Percentiles rank a stretch among this genome's conserved stretches.
These are phyloP conservation scores for Rhea pennata DNA, from an alignment of 2,113 vertebrate species.

Conservation along the genomic window DNA sequence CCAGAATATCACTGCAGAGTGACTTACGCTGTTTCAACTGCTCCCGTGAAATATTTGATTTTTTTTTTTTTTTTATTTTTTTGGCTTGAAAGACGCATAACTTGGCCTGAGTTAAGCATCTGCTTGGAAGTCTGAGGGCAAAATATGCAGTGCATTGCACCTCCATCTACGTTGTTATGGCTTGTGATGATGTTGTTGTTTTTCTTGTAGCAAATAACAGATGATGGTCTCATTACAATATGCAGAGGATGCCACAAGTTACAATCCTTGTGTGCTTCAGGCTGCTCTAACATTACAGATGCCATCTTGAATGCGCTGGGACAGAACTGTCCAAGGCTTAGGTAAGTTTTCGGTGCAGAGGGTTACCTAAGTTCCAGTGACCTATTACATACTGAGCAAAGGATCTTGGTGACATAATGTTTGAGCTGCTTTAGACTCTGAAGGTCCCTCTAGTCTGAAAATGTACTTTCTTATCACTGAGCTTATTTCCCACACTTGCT, in stretches of 20 bases:
- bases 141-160: neutral
- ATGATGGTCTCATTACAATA: constrained; percentile 97
- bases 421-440: neutral
- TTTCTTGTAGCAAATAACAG: constrained; percentile 93
- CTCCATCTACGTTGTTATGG: neutral
- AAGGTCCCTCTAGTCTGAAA: neutral
- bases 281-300: constrained; percentile 97
- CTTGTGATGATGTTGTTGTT: neutral
- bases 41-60: fast-evolving
- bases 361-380: neutral
- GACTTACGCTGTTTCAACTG: neutral
- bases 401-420: fast-evolving
- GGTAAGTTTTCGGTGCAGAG: constrained; percentile 70
- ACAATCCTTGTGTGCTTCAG: constrained; percentile 96
- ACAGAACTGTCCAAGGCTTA: constrained; percentile 95
- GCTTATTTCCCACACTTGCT: neutral
- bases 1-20: fast-evolving
- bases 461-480: fast-evolving
- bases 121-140: neutral
- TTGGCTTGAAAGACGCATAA: neutral
- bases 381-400: neutral
- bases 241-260: constrained; percentile 96
- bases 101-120: neutral
- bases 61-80: neutral
- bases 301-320: constrained; percentile 95